phyloP scores from a whole-genome alignment of 2,888 invertebrate species.

The Lottia gigantea region DNA sequence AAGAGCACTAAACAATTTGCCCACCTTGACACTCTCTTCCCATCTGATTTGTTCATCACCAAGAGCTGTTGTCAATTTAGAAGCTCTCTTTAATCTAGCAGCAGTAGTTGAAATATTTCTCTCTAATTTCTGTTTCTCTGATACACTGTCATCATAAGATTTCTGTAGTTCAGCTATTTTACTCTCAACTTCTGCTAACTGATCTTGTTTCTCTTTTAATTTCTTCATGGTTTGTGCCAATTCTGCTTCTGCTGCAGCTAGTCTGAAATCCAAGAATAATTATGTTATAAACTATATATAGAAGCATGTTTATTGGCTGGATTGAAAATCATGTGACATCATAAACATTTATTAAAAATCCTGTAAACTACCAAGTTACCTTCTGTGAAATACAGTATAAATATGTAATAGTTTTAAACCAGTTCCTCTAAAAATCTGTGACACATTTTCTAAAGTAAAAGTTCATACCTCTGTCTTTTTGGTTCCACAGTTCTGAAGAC shows the following conservation, averaged over 20 bases:
- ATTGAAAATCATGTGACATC: too few species aligned
- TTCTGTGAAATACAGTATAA: too few species aligned
- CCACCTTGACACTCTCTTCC: conserved; percentile 28
- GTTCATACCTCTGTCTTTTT: conserved; percentile 84
- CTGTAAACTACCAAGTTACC: too few species aligned
- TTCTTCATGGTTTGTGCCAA: conserved; percentile 81
- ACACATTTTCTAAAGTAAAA: too few species aligned
- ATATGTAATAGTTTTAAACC: too few species aligned
- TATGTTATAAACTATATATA: too few species aligned
- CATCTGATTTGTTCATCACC: conserved; percentile 77
- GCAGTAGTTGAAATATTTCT: conserved; percentile 82
- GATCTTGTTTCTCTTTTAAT: conserved; percentile 82
- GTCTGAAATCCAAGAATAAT: conserved; percentile 39
- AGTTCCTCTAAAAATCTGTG: too few species aligned
- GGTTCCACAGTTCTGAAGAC: conserved; percentile 89
- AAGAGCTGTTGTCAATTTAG: conserved; percentile 85
- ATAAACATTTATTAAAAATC: too few species aligned
- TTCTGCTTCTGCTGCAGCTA: conserved; percentile 77
- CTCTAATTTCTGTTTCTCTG: conserved; percentile 80
- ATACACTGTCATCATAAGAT: conserved; percentile 68
- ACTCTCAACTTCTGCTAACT: conserved; percentile 84
- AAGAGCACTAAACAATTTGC: not conserved
- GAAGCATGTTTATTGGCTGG: too few species aligned
- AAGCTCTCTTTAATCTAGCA: conserved; percentile 82
- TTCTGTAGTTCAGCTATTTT: conserved; percentile 72